Evolutionary conservation across 92 coral and sea anemone genomes (phyloP).

Genomic region (Pocillopora grandis): DNA sequence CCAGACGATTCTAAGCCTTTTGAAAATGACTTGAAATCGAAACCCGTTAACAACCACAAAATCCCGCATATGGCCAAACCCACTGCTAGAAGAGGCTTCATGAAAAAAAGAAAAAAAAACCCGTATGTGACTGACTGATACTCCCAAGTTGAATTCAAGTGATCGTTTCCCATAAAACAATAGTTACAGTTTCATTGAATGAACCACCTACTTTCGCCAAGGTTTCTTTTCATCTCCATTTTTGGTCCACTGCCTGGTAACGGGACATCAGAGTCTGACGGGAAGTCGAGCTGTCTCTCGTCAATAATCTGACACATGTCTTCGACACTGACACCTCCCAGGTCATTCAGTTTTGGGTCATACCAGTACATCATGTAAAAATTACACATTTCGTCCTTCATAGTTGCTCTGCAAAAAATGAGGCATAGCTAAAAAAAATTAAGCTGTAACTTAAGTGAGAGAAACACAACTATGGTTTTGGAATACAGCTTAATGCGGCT

Average conservation of each 20-base stretch:
- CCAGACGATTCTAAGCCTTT: too few species aligned
- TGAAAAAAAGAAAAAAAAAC: too few species aligned
- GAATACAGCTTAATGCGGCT: too few species aligned
- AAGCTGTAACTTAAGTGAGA: too few species aligned
- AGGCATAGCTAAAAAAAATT: background rate
- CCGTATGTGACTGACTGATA: too few species aligned
- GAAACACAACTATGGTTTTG: too few species aligned
- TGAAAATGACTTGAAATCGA: too few species aligned
- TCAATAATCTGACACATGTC: background rate
- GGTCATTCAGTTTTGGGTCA: constrained; percentile 39
- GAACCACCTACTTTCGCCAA: constrained; percentile 20
- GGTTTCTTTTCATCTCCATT: constrained; percentile 87
- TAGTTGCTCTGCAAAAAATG: constrained; percentile 72
- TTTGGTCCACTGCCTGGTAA: constrained; percentile 66
- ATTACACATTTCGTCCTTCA: constrained; percentile 99
- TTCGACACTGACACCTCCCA: background rate
- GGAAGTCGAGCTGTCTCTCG: constrained; percentile 42
- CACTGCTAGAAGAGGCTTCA: too few species aligned
- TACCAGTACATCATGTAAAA: constrained; percentile 96
- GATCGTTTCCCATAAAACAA: too few species aligned
- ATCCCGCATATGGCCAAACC: too few species aligned
- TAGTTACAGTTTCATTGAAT: background rate
- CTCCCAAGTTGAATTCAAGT: background rate
- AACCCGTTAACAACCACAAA: too few species aligned
- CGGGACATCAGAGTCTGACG: constrained; percentile 75